Base-by-base conservation (phyloP, 2,113 vertebrate genomes). In the Elaphurus davidianus region DNA sequence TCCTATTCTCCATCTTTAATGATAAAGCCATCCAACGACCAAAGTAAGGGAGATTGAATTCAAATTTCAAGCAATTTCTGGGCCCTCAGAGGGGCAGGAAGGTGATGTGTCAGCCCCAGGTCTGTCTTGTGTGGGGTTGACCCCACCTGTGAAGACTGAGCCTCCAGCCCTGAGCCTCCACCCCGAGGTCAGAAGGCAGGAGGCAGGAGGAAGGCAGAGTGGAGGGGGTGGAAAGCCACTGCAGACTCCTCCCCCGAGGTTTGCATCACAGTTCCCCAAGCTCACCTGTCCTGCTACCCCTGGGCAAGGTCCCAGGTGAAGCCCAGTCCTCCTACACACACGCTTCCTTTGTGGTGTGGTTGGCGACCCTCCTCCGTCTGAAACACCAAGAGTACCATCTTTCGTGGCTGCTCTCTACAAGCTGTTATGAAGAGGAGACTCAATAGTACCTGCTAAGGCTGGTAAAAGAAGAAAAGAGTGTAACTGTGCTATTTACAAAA, bases 201-300 rank as follows among this genome's bases (percentile, higher is more conserved):
- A 17, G 16, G 50, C 6, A 9, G 36, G 54, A 60, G 45, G n/a
- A n/a, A 14, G 28, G 45, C 17, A 25, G 40, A 36, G 28, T 7
- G 25, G 81, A 28, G 33, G 25, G 23, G 12, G 54, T 13, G 13
- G 54, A 59, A 21, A 78, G 6, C 4, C 25, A 4, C 28, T 28
- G n/a, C 2, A 0, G 7, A n/a, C 19, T 76, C 79, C 21, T 54
- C 1, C 28, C 5, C n/a, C 0, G 6, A 27, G 5, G 16, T 30
- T 17, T 8, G 4, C 4, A 4, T 16, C 7, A 1, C 28, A 54
- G 33, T 10, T 3, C 55, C 76, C 47, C 0, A 5, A 8, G 21
- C 28, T 55, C 14, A 36, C 33, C 3, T 3, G 55, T 28, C 45
- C 4, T 4, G 23, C 21, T 28, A 6, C 0, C 3, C 19, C 12